phyloP scores from a whole-genome alignment of 2,888 invertebrate species.

The Campoletis raptor region DNA sequence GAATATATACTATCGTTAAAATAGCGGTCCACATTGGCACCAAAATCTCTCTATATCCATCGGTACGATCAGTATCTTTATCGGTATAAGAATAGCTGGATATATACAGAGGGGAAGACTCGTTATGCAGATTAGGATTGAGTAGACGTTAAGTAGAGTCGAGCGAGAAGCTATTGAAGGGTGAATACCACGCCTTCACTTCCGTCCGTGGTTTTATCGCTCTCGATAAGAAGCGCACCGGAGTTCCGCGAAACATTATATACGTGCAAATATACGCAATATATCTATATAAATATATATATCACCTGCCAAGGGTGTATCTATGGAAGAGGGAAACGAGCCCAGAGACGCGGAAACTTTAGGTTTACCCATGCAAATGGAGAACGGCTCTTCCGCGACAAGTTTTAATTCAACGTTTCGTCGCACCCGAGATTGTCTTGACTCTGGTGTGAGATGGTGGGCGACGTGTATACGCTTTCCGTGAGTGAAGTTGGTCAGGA shows the following conservation, averaged over 20 bases:
- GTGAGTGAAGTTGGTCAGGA: constrained; percentile 65
- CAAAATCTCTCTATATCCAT: constrained; percentile 2
- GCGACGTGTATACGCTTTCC: constrained; percentile 55
- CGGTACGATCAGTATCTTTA: constrained; percentile 34
- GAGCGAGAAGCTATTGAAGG: constrained; percentile 52
- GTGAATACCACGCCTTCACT: constrained; percentile 27
- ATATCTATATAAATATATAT: neutral
- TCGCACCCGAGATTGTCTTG: constrained; percentile 70
- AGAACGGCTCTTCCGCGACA: constrained; percentile 69
- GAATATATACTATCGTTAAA: neutral
- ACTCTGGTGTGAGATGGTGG: constrained; percentile 43
- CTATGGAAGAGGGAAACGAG: constrained; percentile 46
- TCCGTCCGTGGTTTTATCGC: constrained; percentile 55
- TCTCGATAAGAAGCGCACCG: constrained; percentile 61
- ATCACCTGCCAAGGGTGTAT: constrained; percentile 27
- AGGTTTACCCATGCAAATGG: constrained; percentile 75
- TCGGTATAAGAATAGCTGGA: constrained; percentile 21
- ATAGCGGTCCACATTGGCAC: constrained; percentile 4
- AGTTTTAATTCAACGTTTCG: constrained; percentile 77
- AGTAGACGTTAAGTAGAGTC: constrained; percentile 59
- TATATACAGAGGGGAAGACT: neutral
- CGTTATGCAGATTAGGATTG: constrained; percentile 59
- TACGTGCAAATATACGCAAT: constrained; percentile 15
- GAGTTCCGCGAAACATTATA: constrained; percentile 38
- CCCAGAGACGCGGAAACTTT: constrained; percentile 68